A percentile compares a stretch with the other conserved stretches of the same genome.
phyloP scores from a whole-genome alignment of 2,888 invertebrate species.

The Ectemnius lituratus region DNA sequence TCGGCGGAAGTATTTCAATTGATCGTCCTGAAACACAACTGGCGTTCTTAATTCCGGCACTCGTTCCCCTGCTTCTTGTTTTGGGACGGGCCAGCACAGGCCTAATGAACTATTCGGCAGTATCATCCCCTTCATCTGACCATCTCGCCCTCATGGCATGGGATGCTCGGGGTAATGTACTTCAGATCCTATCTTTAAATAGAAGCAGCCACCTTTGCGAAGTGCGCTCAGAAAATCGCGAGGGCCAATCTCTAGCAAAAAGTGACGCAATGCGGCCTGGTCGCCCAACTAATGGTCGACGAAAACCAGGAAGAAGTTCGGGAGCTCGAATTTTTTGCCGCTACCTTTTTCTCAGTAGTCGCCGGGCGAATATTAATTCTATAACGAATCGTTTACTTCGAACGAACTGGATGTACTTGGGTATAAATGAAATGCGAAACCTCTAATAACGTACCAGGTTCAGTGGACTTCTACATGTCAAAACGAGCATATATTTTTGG shows the following conservation, averaged over 20 bases:
- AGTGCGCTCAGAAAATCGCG: conserved; percentile 7
- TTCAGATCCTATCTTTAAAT: conserved; percentile 60
- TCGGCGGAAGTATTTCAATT: conserved; percentile 23
- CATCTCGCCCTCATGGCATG: conserved; percentile 29
- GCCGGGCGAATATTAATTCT: conserved; percentile 5
- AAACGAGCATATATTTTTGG: too few species aligned
- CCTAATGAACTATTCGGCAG: conserved; percentile 52
- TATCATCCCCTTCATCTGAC: conserved; percentile 48
- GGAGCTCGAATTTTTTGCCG: neutral
- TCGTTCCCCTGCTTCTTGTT: conserved; percentile 37
- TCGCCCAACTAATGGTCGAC: too few species aligned
- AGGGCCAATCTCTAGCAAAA: conserved; percentile 17
- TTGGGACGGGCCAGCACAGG: conserved; percentile 39
- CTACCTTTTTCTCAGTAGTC: conserved; percentile 35
- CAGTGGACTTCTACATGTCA: too few species aligned
- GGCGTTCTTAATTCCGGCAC: conserved; percentile 47
- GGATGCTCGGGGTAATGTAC: conserved; percentile 52
- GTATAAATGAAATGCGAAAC: too few species aligned
- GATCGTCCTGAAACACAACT: conserved; percentile 30
- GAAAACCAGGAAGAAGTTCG: neutral
- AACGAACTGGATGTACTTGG: too few species aligned
- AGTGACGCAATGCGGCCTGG: conserved; percentile 26
- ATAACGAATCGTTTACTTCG: too few species aligned
- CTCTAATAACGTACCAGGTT: too few species aligned
- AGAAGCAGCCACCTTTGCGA: conserved; percentile 32